Conservation (phyloP, 2,113 vertebrate species). For the Galeopterus variegatus region DNA sequence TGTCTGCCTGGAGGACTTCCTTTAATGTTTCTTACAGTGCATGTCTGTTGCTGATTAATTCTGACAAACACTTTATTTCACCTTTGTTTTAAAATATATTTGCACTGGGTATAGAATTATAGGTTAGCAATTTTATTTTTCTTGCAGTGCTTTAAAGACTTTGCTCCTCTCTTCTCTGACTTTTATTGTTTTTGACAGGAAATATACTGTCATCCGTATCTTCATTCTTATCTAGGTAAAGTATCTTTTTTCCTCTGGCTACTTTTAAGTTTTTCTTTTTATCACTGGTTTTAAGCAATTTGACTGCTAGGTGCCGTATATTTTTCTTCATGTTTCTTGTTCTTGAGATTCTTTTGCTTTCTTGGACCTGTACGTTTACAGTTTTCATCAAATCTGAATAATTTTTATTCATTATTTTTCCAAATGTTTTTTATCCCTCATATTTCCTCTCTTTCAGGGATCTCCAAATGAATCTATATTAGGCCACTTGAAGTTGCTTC, state of each 20-base stretch:
- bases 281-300: background rate
- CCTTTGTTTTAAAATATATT: slow-evolving; percentile 44
- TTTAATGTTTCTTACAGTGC: background rate
- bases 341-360: background rate
- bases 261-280: slow-evolving; percentile 9
- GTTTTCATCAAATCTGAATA: background rate
- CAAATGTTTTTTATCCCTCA: background rate
- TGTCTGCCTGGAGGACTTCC: background rate
- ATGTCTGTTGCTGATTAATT: slow-evolving; percentile 24
- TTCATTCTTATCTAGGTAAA: background rate
- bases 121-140: slow-evolving; percentile 12
- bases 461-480: background rate
- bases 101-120: background rate
- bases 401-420: background rate
- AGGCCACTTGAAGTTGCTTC: background rate
- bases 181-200: slow-evolving; percentile 11
- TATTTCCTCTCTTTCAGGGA: background rate
- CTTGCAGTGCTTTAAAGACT: slow-evolving; percentile 1
- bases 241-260: background rate
- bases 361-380: background rate
- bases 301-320: background rate
- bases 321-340: background rate
- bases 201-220: background rate
- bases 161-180: background rate
- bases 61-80: slow-evolving; percentile 1